Conservation (phyloP, 2,113 vertebrate genomes). For the Lasiurus cinereus region DNA sequence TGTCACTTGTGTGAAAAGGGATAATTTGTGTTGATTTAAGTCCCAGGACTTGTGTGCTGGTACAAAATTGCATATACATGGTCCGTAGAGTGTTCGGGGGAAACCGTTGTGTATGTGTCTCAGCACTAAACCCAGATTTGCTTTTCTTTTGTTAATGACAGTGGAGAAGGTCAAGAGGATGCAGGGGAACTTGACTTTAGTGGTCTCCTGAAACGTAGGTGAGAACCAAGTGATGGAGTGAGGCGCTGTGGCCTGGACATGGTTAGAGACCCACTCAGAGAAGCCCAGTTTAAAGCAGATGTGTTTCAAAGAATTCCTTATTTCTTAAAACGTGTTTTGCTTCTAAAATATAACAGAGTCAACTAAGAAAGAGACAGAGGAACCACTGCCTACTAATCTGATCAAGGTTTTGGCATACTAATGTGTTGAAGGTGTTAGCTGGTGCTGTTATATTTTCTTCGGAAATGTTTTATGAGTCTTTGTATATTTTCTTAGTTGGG, state of each 20-base stretch:
- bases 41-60: conserved; percentile 78
- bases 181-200: conserved; percentile 99
- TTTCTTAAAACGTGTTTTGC: conserved; percentile 77
- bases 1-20: conserved; percentile 88
- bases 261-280: conserved; percentile 77
- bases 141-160: conserved; percentile 96
- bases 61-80: conserved; percentile 80
- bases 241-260: conserved; percentile 85
- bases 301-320: conserved; percentile 70
- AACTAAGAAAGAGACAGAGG: conserved; percentile 64
- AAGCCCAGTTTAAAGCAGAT: conserved; percentile 85
- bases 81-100: conserved; percentile 82
- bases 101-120: conserved; percentile 82
- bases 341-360: conserved; percentile 56
- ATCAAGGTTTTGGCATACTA: conserved; percentile 57
- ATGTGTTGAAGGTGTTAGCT: conserved; percentile 29
- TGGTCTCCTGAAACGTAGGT: conserved; percentile 99
- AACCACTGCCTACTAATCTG: conserved; percentile 57
- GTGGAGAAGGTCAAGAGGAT: conserved; percentile 99
- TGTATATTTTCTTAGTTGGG: conserved; percentile 63
- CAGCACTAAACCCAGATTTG: conserved; percentile 91
- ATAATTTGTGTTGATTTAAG: conserved; percentile 87
- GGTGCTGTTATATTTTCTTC: conserved; percentile 57
- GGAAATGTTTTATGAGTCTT: conserved; percentile 37
- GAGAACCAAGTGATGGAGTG: conserved; percentile 91